Percentiles rank a stretch among this genome's conserved stretches.
Conservation (phyloP, 2,888 invertebrate species). For the Timema cristinae region DNA sequence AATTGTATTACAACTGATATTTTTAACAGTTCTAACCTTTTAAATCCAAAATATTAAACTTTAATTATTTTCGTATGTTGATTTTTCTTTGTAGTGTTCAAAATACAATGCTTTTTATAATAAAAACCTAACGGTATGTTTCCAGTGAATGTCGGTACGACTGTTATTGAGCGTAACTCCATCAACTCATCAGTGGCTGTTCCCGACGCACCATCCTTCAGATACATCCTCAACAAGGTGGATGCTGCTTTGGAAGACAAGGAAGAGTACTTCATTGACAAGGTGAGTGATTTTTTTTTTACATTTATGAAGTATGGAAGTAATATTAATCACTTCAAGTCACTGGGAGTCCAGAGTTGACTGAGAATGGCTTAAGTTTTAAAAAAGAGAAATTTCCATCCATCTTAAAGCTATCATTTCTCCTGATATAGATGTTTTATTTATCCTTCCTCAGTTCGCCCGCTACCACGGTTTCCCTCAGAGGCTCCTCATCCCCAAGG, state of each 20-base stretch:
- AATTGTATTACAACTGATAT: no score
- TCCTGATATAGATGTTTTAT: no score
- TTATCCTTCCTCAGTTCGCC: conserved; percentile 23
- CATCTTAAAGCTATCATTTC: not conserved
- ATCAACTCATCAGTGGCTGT: conserved; percentile 60
- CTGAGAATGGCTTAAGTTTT: not conserved
- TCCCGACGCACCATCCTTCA: conserved; percentile 60
- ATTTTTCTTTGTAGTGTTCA: not conserved
- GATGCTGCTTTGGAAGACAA: conserved; percentile 52
- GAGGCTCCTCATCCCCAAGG: conserved; percentile 67
- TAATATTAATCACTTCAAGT: not conserved
- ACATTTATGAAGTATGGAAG: not conserved
- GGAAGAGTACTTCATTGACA: conserved; percentile 47
- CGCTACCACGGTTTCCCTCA: conserved; percentile 65
- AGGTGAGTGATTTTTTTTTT: conserved; percentile 16
- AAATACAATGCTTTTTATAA: not conserved
- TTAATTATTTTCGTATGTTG: not conserved
- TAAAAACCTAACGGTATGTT: not conserved
- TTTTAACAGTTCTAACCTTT: not conserved
- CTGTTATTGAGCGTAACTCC: conserved; percentile 64
- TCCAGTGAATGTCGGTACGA: conserved; percentile 56
- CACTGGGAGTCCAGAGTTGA: not conserved
- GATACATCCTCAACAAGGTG: conserved; percentile 60
- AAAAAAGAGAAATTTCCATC: not conserved
- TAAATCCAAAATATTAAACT: not conserved